Evolutionary conservation across 1,140 invertebrate genomes (phyloP).

Genomic region (Protaetia brevitarsis): DNA sequence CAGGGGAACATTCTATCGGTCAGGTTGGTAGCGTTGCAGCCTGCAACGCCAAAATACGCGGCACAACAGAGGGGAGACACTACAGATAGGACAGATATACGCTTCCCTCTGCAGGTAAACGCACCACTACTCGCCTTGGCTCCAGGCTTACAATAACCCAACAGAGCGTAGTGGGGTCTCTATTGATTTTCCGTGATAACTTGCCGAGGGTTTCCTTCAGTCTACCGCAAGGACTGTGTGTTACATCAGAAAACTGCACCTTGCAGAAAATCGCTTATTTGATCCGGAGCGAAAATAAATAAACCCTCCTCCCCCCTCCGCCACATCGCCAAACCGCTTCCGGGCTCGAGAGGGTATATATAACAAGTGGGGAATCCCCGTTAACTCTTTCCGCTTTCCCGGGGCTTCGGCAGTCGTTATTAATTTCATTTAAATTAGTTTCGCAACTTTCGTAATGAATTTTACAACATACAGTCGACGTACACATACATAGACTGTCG

Average conservation of each 20-base stretch:
- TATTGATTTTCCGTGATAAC: constrained; percentile 16
- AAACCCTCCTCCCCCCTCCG: too few species aligned
- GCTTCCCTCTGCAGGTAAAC: constrained; percentile 5
- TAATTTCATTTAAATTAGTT: constrained; percentile 5
- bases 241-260: constrained; percentile 8
- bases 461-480: not conserved
- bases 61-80: constrained; percentile 10
- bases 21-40: constrained; percentile 8
- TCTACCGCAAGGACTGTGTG: not conserved
- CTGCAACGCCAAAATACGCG: too few species aligned
- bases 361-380: too few species aligned
- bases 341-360: too few species aligned
- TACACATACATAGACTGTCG: not conserved
- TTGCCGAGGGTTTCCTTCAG: constrained; percentile 11
- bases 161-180: constrained; percentile 1
- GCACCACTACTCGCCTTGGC: constrained; percentile 5
- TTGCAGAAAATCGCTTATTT: not conserved
- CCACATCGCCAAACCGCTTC: too few species aligned
- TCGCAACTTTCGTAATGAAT: not conserved
- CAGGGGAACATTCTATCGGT: not conserved
- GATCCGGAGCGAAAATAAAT: not conserved
- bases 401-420: not conserved
- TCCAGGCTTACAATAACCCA: constrained; percentile 13
- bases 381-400: not conserved
- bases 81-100: constrained; percentile 6